A percentile compares a stretch with the other conserved stretches of the same genome.
Conservation (phyloP, 2,113 vertebrate genomes). For the Sminthopsis crassicaudata region DNA sequence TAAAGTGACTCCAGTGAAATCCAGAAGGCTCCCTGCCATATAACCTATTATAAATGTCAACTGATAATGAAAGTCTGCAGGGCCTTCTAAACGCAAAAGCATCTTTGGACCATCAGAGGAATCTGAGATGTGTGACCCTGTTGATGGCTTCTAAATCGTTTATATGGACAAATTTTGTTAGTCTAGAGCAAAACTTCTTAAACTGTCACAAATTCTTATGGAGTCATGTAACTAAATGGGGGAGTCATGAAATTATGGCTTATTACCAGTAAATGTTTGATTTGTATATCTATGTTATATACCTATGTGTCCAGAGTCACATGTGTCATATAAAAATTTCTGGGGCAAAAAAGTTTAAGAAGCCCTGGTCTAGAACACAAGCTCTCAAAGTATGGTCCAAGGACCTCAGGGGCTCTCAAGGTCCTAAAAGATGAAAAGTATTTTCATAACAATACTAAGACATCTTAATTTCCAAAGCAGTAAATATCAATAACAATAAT, state of each 20-base stretch:
- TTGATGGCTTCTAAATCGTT: constrained; percentile 39
- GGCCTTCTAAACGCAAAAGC: constrained; percentile 49
- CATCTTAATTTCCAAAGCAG: not conserved
- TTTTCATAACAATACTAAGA: not conserved
- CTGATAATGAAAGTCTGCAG: constrained; percentile 17
- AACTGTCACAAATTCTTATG: too few species aligned
- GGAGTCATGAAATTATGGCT: too few species aligned
- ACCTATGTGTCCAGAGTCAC: too few species aligned
- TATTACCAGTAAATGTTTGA: too few species aligned
- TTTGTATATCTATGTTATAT: too few species aligned
- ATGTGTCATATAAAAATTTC: too few species aligned
- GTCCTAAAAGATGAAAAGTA: not conserved
- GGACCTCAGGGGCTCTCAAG: not conserved
- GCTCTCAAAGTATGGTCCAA: not conserved
- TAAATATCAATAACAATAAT: not conserved
- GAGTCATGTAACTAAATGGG: too few species aligned
- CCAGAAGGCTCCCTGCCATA: not conserved
- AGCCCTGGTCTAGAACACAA: not conserved
- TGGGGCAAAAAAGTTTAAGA: too few species aligned
- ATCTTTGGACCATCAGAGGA: constrained; percentile 9
- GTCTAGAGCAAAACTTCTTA: not conserved
- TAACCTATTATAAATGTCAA: constrained; percentile 22
- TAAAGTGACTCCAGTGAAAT: constrained; percentile 34
- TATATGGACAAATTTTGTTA: constrained; percentile 17
- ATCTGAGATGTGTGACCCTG: constrained; percentile 1